A percentile compares a stretch with the other conserved stretches of the same genome.
phyloP scores from a whole-genome alignment of 2,888 invertebrate genomes.

The Beris chalybata region DNA sequence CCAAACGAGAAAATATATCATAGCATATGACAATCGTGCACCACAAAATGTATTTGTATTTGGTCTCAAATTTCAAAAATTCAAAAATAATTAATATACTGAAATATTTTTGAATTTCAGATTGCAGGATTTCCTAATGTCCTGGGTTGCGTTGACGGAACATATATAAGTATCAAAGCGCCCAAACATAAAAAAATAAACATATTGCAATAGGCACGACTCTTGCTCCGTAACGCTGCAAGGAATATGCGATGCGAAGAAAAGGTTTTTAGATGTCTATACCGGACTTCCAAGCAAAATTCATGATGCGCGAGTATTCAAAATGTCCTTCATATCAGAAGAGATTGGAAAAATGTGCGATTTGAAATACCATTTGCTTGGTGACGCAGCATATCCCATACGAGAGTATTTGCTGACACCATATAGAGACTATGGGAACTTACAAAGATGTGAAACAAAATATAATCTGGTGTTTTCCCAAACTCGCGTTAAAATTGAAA shows the following conservation, averaged over 20 bases:
- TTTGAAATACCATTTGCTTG: conserved; percentile 34
- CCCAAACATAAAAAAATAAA: conserved; percentile 46
- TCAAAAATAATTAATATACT: no score
- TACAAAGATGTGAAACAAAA: conserved; percentile 41
- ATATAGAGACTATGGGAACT: conserved; percentile 44
- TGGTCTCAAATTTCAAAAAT: no score
- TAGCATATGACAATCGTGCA: no score
- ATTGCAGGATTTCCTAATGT: conserved; percentile 36
- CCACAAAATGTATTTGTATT: no score
- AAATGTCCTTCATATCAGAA: conserved; percentile 40
- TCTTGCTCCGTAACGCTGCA: conserved; percentile 43
- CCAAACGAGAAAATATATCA: no score
- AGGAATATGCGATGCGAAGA: conserved; percentile 6
- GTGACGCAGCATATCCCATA: conserved; percentile 36
- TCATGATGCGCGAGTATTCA: conserved; percentile 37
- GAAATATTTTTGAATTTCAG: conserved; percentile 7
- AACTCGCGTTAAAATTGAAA: conserved; percentile 46
- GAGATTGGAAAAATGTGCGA: conserved; percentile 39
- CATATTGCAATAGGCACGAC: conserved; percentile 45
- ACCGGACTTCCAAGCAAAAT: neutral
- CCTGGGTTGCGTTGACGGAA: conserved; percentile 36
- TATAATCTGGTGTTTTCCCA: conserved; percentile 44
- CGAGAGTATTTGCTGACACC: conserved; percentile 41
- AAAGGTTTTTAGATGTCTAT: neutral
- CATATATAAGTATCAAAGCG: conserved; percentile 41